A percentile compares a stretch with the other conserved stretches of the same genome.
phyloP scores from a whole-genome alignment of 2,797 vertebrate genomes.

The Mallotus villosus region DNA sequence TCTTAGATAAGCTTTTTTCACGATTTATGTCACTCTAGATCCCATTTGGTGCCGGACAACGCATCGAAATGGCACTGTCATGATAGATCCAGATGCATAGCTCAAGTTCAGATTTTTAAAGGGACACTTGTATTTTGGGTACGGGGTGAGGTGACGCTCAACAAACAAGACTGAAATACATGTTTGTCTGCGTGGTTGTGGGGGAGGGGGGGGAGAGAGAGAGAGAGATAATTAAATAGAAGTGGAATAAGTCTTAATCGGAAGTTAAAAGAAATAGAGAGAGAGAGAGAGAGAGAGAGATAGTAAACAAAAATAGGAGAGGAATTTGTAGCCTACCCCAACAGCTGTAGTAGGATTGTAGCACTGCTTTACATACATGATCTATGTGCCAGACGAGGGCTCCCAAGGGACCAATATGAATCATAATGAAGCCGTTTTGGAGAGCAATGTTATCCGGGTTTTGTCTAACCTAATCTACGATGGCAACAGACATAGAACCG shows the following conservation, averaged over 20 bases:
- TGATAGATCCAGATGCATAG: constrained; percentile 57
- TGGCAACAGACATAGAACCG: constrained; percentile 54
- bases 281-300: no score
- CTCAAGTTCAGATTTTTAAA: constrained; percentile 34
- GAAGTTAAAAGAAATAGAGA: not conserved
- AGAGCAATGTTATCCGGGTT: constrained; percentile 23
- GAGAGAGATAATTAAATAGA: no score
- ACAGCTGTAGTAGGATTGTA: not conserved
- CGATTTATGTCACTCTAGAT: constrained; percentile 1
- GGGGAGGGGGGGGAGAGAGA: no score
- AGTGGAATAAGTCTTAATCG: not conserved
- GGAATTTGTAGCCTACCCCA: not conserved
- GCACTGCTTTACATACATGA: no score
- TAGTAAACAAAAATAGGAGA: no score
- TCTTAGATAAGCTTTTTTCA: no score
- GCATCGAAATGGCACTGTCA: constrained; percentile 44
- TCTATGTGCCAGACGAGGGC: no score
- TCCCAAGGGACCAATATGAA: constrained; percentile 12
- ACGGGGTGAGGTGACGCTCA: not conserved
- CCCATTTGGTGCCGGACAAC: constrained; percentile 31
- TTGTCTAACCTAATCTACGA: not conserved
- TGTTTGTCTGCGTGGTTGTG: not conserved
- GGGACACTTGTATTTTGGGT: constrained; percentile 14
- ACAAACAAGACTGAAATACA: not conserved
- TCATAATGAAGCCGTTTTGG: constrained; percentile 27